phyloP scores from a whole-genome alignment of 2,888 invertebrate species.

The Folsomia manolachei region DNA sequence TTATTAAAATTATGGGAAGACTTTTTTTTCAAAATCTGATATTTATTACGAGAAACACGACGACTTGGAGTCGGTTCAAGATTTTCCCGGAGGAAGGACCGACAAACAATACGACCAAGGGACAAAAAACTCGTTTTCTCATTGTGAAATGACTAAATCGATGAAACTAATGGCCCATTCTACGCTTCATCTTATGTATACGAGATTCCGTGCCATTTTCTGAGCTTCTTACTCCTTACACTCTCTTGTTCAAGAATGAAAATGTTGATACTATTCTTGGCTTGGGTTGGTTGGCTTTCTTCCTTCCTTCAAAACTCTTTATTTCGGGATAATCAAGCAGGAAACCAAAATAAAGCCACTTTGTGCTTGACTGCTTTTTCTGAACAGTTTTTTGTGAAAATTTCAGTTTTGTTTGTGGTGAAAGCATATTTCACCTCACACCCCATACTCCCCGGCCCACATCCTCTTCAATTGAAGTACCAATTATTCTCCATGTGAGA shows the following conservation, averaged over 20 bases:
- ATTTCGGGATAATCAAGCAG: conserved; percentile 10
- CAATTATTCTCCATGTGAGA: too few species aligned
- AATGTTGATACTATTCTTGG: neutral
- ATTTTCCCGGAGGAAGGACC: neutral
- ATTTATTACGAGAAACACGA: conserved; percentile 2
- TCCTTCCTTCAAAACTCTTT: neutral
- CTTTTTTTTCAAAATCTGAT: neutral
- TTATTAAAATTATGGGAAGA: neutral
- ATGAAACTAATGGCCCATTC: conserved; percentile 23
- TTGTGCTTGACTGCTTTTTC: neutral
- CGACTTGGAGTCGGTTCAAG: neutral
- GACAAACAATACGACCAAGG: conserved; percentile 8
- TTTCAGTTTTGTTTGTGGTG: too few species aligned
- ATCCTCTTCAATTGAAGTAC: too few species aligned
- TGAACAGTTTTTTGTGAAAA: neutral
- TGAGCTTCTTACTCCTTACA: too few species aligned
- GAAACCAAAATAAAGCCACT: conserved; percentile 14
- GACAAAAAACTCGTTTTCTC: conserved; percentile 7
- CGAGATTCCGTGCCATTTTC: too few species aligned
- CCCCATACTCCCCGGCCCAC: too few species aligned
- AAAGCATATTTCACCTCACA: too few species aligned
- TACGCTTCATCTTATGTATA: too few species aligned
- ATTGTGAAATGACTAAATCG: conserved; percentile 21
- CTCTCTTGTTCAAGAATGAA: neutral
- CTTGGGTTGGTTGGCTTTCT: too few species aligned